phyloP scores from a whole-genome alignment of 1,140 invertebrate genomes.

The Phymorhynchus buccinoides region DNA sequence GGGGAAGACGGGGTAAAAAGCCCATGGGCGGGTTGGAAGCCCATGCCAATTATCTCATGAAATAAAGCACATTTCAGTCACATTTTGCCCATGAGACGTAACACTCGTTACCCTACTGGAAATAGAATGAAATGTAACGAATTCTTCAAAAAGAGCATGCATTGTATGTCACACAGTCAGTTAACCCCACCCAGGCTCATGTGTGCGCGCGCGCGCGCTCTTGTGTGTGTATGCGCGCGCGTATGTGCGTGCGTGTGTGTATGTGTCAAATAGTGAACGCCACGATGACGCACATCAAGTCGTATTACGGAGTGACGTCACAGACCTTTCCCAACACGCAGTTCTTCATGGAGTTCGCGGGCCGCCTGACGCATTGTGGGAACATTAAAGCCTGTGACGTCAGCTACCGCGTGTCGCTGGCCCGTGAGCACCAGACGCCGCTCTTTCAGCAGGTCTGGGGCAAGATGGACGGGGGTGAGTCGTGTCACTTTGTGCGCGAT shows the following conservation, averaged over 20 bases:
- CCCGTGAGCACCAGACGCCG: neutral
- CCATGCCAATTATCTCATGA: too few species aligned
- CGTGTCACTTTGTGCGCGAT: too few species aligned
- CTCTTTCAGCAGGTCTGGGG: neutral
- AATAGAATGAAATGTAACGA: too few species aligned
- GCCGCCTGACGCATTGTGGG: neutral
- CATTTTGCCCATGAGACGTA: too few species aligned
- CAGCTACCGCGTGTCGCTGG: slow-evolving; percentile 11
- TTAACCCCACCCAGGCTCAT: too few species aligned
- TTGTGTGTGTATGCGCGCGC: slow-evolving; percentile 1
- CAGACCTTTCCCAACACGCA: neutral
- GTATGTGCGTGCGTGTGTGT: neutral
- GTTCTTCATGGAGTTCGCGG: slow-evolving; percentile 18
- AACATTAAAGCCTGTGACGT: neutral
- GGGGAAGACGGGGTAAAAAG: too few species aligned
- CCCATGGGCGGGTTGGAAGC: too few species aligned
- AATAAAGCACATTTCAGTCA: too few species aligned
- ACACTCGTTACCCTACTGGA: too few species aligned
- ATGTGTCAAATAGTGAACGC: neutral
- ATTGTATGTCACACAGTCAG: too few species aligned
- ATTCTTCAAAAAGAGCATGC: too few species aligned
- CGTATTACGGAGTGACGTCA: neutral
- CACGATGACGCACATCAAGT: neutral
- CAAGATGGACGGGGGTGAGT: neutral
- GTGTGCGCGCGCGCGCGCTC: neutral